Base-by-base conservation (phyloP, 2,888 invertebrate genomes). In the Euclidia mi region DNA sequence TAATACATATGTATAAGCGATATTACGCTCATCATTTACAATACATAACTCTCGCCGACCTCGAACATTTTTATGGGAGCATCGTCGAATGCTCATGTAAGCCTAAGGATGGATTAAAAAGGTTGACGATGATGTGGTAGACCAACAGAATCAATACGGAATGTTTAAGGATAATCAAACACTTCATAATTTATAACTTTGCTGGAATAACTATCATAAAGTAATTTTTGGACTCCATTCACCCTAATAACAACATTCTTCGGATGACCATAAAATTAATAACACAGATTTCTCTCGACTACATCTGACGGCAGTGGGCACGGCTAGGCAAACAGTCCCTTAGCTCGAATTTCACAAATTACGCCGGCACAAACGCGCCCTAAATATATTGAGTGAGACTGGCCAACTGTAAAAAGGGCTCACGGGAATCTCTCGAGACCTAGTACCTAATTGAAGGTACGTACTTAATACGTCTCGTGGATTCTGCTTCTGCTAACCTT, bases 291-390 rank as follows among this genome's bases (percentile, higher is more conserved):
- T 67, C 69, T 60, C 55, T 55, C 43, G 52, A 57, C 56, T 58
- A 60, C 72, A 69, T 66, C 51, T 62, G 53, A 58, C 58, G 49
- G 40, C 52, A 51, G 51, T 56, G 55, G 47, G 35, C 55, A 50
- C 56, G 69, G 57, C 66, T 66, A 67, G 64, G 65, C 68, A 78
- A 79, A 75, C 60, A 65, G 74, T 76, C 78, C 78, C 78, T 52
- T 3, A 58, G 75, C 76, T 76, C 68, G 55, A 75, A 82, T 82
- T 80, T 78, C 65, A 61, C 72, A 73, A 82, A 82, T 81, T 78
- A 71, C 77, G 73, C 69, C 49, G 48, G 59, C 62, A 61, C 65
- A 75, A 74, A 66, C 68, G 57, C 41, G 53, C 41, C 64, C 65
- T 71, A 69, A 81, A 78, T 71, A 70, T 75, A 81, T 77, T 76